These are phyloP conservation scores for Alaudala cheleensis DNA, from an alignment of 2,113 vertebrate species.

Conservation along the genomic window DNA sequence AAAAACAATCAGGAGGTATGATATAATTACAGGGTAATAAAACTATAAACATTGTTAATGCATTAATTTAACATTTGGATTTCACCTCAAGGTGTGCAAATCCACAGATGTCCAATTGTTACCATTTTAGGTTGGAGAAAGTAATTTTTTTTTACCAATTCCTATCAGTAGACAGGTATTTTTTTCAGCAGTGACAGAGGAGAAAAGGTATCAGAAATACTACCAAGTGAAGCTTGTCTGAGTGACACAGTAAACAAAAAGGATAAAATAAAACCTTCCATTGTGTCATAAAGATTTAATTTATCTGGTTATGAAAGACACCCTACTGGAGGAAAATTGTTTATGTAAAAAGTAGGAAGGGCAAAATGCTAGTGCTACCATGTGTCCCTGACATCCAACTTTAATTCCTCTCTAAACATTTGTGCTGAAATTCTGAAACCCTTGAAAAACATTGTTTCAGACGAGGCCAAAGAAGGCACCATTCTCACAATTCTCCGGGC, in stretches of 20 bases:
- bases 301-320: neutral
- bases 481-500: neutral
- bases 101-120: constrained; percentile 1
- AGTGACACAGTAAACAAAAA: neutral
- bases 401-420: neutral
- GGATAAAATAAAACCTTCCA: neutral
- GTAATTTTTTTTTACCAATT: neutral
- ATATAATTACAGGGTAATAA: constrained; percentile 78
- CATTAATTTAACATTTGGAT: constrained; percentile 68
- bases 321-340: neutral
- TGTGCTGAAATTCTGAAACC: neutral
- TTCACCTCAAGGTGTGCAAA: constrained; percentile 20
- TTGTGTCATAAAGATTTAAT: neutral
- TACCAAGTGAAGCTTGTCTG: neutral
- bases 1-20: constrained; percentile 64
- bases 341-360: neutral
- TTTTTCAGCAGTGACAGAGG: neutral
- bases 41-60: constrained; percentile 72
- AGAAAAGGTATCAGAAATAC: neutral
- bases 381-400: neutral
- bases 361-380: neutral
- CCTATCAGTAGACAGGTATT: neutral
- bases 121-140: neutral
- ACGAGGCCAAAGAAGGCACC: fast-evolving
- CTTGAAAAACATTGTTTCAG: neutral